Evolutionary conservation across 2,888 invertebrate genomes (phyloP).

Genomic region (Ypsolopha scabrella): DNA sequence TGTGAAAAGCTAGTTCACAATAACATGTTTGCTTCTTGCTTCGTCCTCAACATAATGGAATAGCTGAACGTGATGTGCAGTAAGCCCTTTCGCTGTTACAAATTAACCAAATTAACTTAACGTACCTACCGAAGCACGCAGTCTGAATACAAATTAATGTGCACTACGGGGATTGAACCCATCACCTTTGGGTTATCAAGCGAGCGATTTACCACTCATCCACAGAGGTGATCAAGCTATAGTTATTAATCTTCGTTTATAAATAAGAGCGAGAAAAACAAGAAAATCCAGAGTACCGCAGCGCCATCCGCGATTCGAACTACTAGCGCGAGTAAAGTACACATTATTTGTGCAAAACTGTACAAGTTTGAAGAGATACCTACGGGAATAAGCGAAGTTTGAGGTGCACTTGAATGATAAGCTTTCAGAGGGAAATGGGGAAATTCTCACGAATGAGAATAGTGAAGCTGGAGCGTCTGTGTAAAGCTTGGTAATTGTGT

Average conservation of each 20-base stretch:
- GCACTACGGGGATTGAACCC: too few species aligned
- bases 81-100: too few species aligned
- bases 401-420: constrained; percentile 52
- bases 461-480: too few species aligned
- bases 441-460: constrained; percentile 15
- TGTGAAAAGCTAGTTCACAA: too few species aligned
- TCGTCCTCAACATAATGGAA: too few species aligned
- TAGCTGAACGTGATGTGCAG: too few species aligned
- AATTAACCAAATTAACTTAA: background rate
- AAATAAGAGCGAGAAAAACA: background rate
- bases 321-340: constrained; percentile 42
- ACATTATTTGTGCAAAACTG: constrained; percentile 54
- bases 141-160: background rate
- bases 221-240: too few species aligned
- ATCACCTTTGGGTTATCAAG: too few species aligned
- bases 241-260: too few species aligned
- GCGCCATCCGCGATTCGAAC: constrained; percentile 33
- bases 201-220: too few species aligned
- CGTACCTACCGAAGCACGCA: background rate
- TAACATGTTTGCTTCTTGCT: too few species aligned
- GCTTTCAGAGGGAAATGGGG: constrained; percentile 34
- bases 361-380: constrained; percentile 57
- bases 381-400: constrained; percentile 50
- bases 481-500: too few species aligned
- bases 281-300: background rate